Percentiles rank a stretch among this genome's conserved stretches.
phyloP scores from a whole-genome alignment of 1,140 invertebrate genomes.

The Nautilus pompilius region DNA sequence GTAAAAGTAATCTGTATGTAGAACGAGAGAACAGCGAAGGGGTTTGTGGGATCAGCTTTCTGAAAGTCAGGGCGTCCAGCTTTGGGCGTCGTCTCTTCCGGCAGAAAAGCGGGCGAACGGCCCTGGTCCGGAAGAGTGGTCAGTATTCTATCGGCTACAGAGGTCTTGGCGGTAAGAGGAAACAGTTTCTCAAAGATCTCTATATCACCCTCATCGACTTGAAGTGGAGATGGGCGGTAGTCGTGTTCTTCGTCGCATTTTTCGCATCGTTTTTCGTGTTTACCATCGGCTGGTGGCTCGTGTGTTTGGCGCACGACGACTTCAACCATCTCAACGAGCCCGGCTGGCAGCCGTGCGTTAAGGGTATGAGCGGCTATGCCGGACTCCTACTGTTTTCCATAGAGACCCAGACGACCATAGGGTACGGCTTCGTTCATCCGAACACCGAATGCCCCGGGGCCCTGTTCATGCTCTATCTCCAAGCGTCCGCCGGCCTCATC shows the following conservation, averaged over 20 bases:
- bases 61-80: too few relatives aligned
- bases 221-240: conserved; percentile 93
- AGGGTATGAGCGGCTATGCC: conserved; percentile 42
- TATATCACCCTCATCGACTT: conserved; percentile 41
- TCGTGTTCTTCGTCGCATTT: conserved; percentile 88
- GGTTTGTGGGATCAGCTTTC: too few relatives aligned
- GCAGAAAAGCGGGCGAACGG: conserved; percentile 10
- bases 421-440: conserved; percentile 66
- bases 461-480: conserved; percentile 39
- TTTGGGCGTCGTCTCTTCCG: too few relatives aligned
- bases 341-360: conserved; percentile 42
- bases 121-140: conserved; percentile 37
- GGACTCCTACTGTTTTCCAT: conserved; percentile 56
- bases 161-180: conserved; percentile 13
- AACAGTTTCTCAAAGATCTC: conserved; percentile 54
- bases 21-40: too few relatives aligned
- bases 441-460: conserved; percentile 53
- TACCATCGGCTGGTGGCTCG: conserved; percentile 88
- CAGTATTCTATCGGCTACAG: conserved; percentile 34
- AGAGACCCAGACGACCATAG: conserved; percentile 59
- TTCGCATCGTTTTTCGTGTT: conserved; percentile 88
- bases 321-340: conserved; percentile 65
- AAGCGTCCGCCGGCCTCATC: conserved; percentile 46
- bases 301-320: conserved; percentile 86
- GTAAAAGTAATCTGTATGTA: too few relatives aligned